These are phyloP conservation scores for Pseudorhombus dupliciocellatus DNA, from an alignment of 2,113 vertebrate genomes.

Conservation along the genomic window DNA sequence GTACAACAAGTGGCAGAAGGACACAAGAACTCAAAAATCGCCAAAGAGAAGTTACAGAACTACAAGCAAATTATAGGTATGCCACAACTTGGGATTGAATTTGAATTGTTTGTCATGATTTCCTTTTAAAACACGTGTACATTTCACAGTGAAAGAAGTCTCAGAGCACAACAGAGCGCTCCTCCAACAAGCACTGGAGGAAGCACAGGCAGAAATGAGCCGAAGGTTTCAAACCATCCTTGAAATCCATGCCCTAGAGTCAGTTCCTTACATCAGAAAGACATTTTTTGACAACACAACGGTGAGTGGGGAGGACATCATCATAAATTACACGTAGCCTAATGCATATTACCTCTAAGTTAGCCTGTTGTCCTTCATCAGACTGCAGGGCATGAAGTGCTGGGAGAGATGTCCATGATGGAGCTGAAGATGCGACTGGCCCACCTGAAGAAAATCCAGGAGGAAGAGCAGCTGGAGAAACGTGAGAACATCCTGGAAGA, in stretches of 20 bases:
- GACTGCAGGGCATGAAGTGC: constrained; percentile 86
- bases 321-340: not conserved
- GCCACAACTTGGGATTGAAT: not conserved
- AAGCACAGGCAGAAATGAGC: constrained; percentile 80
- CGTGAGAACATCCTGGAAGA: constrained; percentile 84
- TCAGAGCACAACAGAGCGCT: constrained; percentile 83
- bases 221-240: constrained; percentile 82
- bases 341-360: not conserved
- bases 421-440: constrained; percentile 88
- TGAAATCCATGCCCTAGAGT: constrained; percentile 85
- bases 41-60: constrained; percentile 82
- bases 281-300: constrained; percentile 88
- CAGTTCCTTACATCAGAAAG: constrained; percentile 69
- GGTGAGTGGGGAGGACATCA: constrained; percentile 73
- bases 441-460: constrained; percentile 80
- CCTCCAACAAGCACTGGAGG: constrained; percentile 81
- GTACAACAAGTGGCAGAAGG: constrained; percentile 85
- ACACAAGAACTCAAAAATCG: constrained; percentile 86
- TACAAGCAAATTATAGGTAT: constrained; percentile 86
- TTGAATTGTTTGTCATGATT: not conserved
- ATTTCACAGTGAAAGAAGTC: constrained; percentile 86
- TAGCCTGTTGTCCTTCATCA: constrained; percentile 50
- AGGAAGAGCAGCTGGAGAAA: constrained; percentile 81
- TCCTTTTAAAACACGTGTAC: constrained; percentile 14
- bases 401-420: constrained; percentile 91